These are phyloP conservation scores for Drosophila pseudotalamancana DNA, from an alignment of 2,888 invertebrate genomes.

Conservation along the genomic window DNA sequence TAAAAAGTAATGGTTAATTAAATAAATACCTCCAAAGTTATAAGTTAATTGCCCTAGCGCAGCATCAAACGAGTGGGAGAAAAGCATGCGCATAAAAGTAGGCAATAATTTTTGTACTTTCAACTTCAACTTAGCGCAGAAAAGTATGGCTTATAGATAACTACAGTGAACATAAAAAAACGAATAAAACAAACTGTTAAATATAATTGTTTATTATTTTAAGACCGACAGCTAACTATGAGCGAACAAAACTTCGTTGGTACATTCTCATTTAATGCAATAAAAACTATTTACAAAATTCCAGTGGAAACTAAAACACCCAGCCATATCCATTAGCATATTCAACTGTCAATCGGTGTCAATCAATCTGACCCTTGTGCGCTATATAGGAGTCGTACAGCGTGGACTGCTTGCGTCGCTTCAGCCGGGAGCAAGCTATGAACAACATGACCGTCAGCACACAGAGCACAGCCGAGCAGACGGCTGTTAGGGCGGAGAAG, in stretches of 20 bases:
- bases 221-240: slow-evolving; percentile 50
- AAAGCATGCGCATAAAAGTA: slow-evolving; percentile 14
- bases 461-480: slow-evolving; percentile 89
- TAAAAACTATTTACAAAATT: slow-evolving; percentile 67
- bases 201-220: slow-evolving; percentile 21
- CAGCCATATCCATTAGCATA: background rate
- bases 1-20: background rate
- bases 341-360: slow-evolving; percentile 70
- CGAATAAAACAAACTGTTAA: slow-evolving; percentile 3
- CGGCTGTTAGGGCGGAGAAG: slow-evolving; percentile 88
- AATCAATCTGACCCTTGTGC: slow-evolving; percentile 87
- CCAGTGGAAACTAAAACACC: slow-evolving; percentile 22
- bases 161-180: background rate
- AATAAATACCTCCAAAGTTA: too few relatives aligned
- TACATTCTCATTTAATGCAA: slow-evolving; percentile 28
- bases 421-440: slow-evolving; percentile 90
- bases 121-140: background rate
- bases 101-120: background rate
- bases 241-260: slow-evolving; percentile 59
- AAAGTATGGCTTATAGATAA: slow-evolving; percentile 13
- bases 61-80: background rate
- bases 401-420: slow-evolving; percentile 85
- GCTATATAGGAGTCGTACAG: slow-evolving; percentile 87
- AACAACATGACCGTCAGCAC: slow-evolving; percentile 90
- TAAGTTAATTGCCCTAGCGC: too few relatives aligned